phyloP scores from a whole-genome alignment of 2,113 vertebrate genomes.

The Rhinichthys klamathensis region DNA sequence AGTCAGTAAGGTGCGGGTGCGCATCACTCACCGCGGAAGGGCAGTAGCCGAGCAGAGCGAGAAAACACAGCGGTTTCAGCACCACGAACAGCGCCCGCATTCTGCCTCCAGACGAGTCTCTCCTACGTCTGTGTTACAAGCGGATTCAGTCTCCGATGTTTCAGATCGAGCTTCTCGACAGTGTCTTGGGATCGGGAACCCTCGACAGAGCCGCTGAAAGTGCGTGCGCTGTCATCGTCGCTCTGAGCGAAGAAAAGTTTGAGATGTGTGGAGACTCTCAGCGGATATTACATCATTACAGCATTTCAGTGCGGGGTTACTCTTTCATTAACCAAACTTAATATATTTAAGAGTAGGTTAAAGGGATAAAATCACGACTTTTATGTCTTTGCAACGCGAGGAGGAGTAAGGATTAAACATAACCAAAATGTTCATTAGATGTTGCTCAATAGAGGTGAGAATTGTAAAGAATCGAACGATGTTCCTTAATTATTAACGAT shows the following conservation, averaged over 20 bases:
- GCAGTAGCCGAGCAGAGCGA: slow-evolving; percentile 82
- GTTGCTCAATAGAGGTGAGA: not conserved
- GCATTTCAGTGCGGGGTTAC: slow-evolving; percentile 9
- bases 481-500: not conserved
- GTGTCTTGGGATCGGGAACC: slow-evolving; percentile 50
- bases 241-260: slow-evolving; percentile 76
- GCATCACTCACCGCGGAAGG: slow-evolving; percentile 84
- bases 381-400: too few relatives aligned
- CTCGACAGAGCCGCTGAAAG: slow-evolving; percentile 47
- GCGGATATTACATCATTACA: slow-evolving; percentile 86
- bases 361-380: not conserved
- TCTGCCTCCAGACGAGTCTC: slow-evolving; percentile 64
- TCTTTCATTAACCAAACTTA: not conserved
- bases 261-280: slow-evolving; percentile 60
- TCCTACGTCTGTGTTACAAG: slow-evolving; percentile 52
- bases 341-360: not conserved
- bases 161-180: slow-evolving; percentile 53
- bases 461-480: not conserved
- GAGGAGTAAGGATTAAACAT: not conserved
- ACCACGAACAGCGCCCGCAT: slow-evolving; percentile 85
- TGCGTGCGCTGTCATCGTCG: slow-evolving; percentile 64
- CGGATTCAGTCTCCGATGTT: slow-evolving; percentile 39
- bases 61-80: slow-evolving; percentile 83
- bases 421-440: not conserved
- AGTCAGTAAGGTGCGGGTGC: not conserved